Evolutionary conservation across 2,797 vertebrate genomes (phyloP).

Genomic region (Myripristis jacobus): DNA sequence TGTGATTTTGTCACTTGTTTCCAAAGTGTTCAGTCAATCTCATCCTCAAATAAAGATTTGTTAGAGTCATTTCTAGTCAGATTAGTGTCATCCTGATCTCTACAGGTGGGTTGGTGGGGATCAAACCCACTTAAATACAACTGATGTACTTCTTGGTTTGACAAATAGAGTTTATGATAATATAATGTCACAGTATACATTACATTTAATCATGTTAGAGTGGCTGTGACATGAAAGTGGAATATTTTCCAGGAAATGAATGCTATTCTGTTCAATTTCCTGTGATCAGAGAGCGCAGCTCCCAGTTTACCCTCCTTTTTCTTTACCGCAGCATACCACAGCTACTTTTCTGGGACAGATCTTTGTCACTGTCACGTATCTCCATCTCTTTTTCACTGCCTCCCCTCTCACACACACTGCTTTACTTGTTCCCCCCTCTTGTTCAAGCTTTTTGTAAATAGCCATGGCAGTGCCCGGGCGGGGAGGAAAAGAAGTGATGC

Average conservation of each 20-base stretch:
- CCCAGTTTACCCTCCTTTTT: background rate
- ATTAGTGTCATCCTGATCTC: background rate
- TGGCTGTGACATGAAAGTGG: background rate
- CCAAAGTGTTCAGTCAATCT: background rate
- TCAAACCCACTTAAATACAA: background rate
- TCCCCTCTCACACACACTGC: conserved; percentile 21
- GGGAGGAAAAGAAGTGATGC: conserved; percentile 41
- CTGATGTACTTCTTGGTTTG: background rate
- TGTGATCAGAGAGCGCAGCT: background rate
- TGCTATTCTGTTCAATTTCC: background rate
- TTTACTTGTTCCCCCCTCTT: conserved; percentile 25
- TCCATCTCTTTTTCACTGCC: conserved; percentile 35
- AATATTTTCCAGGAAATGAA: background rate
- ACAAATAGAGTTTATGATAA: background rate
- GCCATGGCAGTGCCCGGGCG: conserved; percentile 19
- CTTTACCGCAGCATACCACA: conserved; percentile 17
- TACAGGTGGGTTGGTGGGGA: background rate
- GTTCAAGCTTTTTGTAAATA: conserved; percentile 18
- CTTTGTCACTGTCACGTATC: conserved; percentile 30
- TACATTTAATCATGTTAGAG: no score
- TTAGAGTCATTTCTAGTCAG: background rate
- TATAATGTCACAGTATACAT: background rate
- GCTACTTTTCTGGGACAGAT: conserved; percentile 22
- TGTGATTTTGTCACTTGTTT: no score
- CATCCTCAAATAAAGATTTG: no score